These are phyloP conservation scores for Eulemur coronatus DNA, from an alignment of 2,797 vertebrate species.

Conservation along the genomic window DNA sequence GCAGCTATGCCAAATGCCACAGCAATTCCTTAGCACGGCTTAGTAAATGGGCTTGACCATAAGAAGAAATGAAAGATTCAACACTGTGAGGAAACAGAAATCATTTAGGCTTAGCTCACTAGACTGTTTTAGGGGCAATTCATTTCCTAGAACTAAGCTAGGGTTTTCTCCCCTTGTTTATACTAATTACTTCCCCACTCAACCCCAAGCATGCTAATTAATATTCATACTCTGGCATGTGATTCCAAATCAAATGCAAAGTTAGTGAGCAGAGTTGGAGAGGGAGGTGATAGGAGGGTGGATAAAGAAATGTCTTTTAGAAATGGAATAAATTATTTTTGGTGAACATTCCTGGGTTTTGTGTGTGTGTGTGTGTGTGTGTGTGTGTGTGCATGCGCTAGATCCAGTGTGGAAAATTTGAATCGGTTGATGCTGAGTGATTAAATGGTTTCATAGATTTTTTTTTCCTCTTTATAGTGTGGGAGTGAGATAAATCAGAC, in stretches of 20 bases:
- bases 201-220: neutral
- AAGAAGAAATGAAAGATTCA: constrained; percentile 70
- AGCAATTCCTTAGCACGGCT: neutral
- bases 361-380: no score
- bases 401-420: neutral
- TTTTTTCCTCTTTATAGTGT: neutral
- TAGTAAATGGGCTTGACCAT: constrained; percentile 52
- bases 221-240: neutral
- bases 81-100: neutral
- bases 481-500: neutral
- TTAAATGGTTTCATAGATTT: neutral
- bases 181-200: neutral
- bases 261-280: neutral
- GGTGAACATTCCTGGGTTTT: neutral
- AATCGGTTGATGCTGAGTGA: neutral
- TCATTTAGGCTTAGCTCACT: constrained; percentile 34
- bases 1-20: neutral
- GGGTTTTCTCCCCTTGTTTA: neutral
- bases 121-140: neutral
- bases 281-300: neutral
- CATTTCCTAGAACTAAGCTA: neutral
- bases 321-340: neutral
- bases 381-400: neutral
- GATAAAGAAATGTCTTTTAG: neutral
- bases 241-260: neutral